Evolutionary conservation across 2,113 vertebrate genomes (phyloP).

Genomic region (Phylloscopus trochilus): DNA sequence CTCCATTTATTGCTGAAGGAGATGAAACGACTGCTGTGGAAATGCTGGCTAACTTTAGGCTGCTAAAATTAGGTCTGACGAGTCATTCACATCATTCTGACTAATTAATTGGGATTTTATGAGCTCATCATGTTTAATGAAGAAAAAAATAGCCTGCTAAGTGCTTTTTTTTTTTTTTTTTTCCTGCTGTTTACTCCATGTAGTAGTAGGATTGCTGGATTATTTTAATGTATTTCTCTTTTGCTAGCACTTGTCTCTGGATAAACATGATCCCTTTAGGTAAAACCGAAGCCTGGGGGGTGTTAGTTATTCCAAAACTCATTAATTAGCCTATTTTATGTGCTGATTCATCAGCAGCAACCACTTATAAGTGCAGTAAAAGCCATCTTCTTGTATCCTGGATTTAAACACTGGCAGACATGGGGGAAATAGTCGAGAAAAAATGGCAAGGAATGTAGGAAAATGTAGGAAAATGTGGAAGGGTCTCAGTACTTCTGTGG

Average conservation of each 20-base stretch:
- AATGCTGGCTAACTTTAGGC: constrained; percentile 19
- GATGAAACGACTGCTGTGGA: not conserved
- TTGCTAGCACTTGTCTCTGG: not conserved
- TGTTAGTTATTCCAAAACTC: not conserved
- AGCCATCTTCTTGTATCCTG: not conserved
- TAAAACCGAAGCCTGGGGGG: not conserved
- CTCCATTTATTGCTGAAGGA: not conserved
- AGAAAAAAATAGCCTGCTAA: constrained; percentile 2
- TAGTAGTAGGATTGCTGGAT: not conserved
- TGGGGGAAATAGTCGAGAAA: not conserved
- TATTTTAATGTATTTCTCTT: not conserved
- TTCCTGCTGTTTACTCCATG: not conserved
- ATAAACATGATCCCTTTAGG: not conserved
- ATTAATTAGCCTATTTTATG: not conserved
- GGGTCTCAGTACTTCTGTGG: not conserved
- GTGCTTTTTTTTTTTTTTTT: not conserved
- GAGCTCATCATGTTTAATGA: constrained; percentile 26
- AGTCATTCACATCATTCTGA: constrained; percentile 41
- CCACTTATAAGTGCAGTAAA: not conserved
- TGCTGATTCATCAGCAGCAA: constrained; percentile 19
- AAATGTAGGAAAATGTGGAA: not conserved
- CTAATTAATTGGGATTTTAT: constrained; percentile 21
- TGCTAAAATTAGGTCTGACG: constrained; percentile 54
- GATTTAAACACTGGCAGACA: not conserved
- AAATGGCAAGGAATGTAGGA: not conserved